phyloP scores from a whole-genome alignment of 2,797 vertebrate genomes.

The Eospalax fontanierii region DNA sequence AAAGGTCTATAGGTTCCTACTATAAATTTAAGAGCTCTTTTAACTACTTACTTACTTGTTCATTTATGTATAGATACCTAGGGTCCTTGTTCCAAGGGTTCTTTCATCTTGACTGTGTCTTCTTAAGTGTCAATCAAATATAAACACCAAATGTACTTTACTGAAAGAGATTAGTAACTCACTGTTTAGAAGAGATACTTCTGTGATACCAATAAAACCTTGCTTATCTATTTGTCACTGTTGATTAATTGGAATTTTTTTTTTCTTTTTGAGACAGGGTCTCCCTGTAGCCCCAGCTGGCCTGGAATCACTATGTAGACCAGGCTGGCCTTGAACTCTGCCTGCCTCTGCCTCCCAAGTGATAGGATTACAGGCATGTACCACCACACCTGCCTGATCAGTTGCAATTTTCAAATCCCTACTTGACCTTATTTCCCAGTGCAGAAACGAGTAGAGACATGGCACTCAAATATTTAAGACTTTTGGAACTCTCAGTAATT shows the following conservation, averaged over 20 bases:
- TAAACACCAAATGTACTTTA: background rate
- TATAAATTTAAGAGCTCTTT: background rate
- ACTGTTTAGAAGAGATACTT: background rate
- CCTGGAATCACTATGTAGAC: too few relatives aligned
- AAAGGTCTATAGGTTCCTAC: background rate
- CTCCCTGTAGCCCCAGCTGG: too few relatives aligned
- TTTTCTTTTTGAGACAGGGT: too few relatives aligned
- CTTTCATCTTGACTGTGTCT: background rate
- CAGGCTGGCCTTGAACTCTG: too few relatives aligned
- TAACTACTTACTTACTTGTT: background rate
- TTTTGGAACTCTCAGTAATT: background rate
- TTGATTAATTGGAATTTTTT: too few relatives aligned
- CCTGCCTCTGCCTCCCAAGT: too few relatives aligned
- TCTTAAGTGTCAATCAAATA: background rate
- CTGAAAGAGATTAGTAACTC: background rate
- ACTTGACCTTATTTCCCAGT: background rate
- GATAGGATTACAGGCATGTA: too few relatives aligned
- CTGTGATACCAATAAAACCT: background rate
- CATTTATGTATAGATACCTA: background rate
- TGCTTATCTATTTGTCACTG: background rate
- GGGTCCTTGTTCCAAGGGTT: background rate
- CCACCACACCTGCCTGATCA: too few relatives aligned
- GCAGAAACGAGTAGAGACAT: background rate
- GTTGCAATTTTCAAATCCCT: background rate
- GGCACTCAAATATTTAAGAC: background rate